Evolutionary conservation across 2,797 vertebrate genomes (phyloP).

Genomic region (Podarcis siculus): DNA sequence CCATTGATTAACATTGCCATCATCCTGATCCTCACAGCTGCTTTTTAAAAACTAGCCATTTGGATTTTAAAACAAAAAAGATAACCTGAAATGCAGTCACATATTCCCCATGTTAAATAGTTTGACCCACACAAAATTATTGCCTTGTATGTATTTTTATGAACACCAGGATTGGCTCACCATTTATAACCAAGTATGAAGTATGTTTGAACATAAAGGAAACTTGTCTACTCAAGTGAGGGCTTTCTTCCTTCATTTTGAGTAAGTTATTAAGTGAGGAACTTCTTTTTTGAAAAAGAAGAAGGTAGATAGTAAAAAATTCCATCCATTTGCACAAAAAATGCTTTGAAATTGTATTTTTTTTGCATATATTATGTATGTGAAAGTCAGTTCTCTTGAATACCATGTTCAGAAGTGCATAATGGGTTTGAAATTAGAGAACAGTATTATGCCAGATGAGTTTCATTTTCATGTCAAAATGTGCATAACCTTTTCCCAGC

Average conservation of each 20-base stretch:
- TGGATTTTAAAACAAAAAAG: too few species aligned
- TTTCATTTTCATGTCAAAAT: neutral
- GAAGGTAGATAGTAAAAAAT: neutral
- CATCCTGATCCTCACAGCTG: neutral
- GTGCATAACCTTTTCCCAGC: neutral
- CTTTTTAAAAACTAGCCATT: neutral
- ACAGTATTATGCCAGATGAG: too few species aligned
- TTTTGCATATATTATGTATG: too few species aligned
- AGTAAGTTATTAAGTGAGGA: neutral
- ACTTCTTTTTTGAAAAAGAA: neutral
- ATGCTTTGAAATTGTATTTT: neutral
- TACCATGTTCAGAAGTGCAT: too few species aligned
- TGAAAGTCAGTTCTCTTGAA: too few species aligned
- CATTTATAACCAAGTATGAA: slow-evolving; percentile 13
- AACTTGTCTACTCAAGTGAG: neutral
- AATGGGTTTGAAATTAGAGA: too few species aligned
- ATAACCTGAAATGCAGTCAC: neutral
- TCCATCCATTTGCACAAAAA: neutral
- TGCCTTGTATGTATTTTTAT: neutral
- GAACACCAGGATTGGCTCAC: neutral
- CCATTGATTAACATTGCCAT: neutral
- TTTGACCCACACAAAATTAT: neutral
- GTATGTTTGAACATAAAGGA: slow-evolving; percentile 16
- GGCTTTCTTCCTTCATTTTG: slow-evolving; percentile 10
- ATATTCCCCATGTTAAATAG: neutral